Evolutionary conservation across 2,888 invertebrate genomes (phyloP).

Genomic region (Oscheius sp.): DNA sequence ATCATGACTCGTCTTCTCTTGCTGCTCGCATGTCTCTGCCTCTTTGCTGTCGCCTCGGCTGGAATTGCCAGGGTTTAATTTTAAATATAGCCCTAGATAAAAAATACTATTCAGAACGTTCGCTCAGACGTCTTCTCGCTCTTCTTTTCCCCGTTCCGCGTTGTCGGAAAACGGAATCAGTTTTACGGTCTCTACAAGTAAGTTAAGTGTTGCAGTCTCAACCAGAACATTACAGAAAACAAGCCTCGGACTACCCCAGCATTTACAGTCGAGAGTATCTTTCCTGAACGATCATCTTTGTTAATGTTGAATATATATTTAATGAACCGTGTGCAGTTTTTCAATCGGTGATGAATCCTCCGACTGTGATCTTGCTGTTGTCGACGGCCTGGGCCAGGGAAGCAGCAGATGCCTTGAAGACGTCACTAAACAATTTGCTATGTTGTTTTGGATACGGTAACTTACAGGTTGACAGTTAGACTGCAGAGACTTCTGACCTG

Average conservation of each 20-base stretch:
- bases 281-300: neutral
- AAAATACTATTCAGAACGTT: constrained; percentile 38
- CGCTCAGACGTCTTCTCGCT: constrained; percentile 49
- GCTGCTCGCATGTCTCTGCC: constrained; percentile 19
- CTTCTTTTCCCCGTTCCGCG: constrained; percentile 58
- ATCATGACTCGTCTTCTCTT: constrained; percentile 20
- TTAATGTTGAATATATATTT: neutral
- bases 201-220: constrained; percentile 5
- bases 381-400: neutral
- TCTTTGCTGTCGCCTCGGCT: constrained; percentile 2
- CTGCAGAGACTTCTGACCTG: constrained; percentile 51
- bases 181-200: constrained; percentile 57
- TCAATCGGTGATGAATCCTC: neutral
- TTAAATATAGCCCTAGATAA: neutral
- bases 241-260: constrained; percentile 19
- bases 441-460: constrained; percentile 35
- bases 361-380: constrained; percentile 9
- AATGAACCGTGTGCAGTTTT: neutral
- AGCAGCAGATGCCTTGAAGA: neutral
- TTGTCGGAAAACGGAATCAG: constrained; percentile 55
- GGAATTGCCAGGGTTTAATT: constrained; percentile 10
- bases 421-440: neutral
- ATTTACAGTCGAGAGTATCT: constrained; percentile 8
- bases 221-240: constrained; percentile 4
- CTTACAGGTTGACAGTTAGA: constrained; percentile 44